Percentiles rank a stretch among this genome's conserved stretches.
phyloP scores from a whole-genome alignment of 2,888 invertebrate species.

The Apantesis nais region DNA sequence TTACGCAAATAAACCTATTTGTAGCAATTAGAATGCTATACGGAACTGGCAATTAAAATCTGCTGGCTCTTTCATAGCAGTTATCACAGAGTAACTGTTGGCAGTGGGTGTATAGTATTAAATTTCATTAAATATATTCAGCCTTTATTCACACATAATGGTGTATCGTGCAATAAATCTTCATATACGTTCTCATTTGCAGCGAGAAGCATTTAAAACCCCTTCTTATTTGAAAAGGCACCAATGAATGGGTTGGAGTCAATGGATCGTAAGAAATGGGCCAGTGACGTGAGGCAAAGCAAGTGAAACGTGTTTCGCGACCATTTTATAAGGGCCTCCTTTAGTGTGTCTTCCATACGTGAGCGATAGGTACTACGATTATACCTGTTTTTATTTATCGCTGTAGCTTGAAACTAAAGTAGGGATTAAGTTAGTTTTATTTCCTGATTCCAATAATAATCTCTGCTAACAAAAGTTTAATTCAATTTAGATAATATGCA shows the following conservation, averaged over 20 bases:
- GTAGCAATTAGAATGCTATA: slow-evolving; percentile 36
- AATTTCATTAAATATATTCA: slow-evolving; percentile 5
- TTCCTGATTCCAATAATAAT: neutral
- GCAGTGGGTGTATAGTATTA: neutral
- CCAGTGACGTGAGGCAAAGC: slow-evolving; percentile 74
- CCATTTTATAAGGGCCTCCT: slow-evolving; percentile 63
- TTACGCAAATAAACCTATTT: slow-evolving; percentile 36
- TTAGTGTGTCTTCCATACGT: slow-evolving; percentile 45
- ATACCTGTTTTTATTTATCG: slow-evolving; percentile 13
- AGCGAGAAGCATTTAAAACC: slow-evolving; percentile 73
- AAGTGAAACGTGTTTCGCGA: slow-evolving; percentile 67
- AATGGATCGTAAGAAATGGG: slow-evolving; percentile 84
- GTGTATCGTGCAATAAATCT: slow-evolving; percentile 62
- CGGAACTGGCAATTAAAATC: slow-evolving; percentile 27
- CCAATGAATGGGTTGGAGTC: slow-evolving; percentile 80
- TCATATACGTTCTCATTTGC: slow-evolving; percentile 72
- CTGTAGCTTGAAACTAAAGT: neutral
- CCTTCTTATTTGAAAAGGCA: slow-evolving; percentile 78
- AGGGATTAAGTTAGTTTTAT: neutral
- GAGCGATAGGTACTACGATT: slow-evolving; percentile 42
- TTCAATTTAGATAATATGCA: neutral
- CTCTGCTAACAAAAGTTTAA: neutral
- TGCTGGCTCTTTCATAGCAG: slow-evolving; percentile 17
- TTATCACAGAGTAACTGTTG: slow-evolving; percentile 11
- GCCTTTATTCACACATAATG: slow-evolving; percentile 35